Percentiles rank a stretch among this genome's conserved stretches.
phyloP scores from a whole-genome alignment of 2,113 vertebrate genomes.

The Hiodon tergisus region DNA sequence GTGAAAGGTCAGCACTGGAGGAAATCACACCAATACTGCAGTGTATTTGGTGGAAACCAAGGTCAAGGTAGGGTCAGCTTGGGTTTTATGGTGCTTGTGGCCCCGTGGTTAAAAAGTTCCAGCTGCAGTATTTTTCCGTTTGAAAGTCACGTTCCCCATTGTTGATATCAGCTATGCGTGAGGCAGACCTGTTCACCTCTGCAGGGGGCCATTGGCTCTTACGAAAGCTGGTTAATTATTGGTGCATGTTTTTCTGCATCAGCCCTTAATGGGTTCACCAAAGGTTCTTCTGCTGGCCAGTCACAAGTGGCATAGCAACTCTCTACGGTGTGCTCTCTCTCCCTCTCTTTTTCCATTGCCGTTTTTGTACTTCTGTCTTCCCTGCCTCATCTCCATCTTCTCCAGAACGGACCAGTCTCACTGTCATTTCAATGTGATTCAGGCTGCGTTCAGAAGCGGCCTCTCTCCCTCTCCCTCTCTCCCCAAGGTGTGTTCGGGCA shows the following conservation, averaged over 20 bases:
- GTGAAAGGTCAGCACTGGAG: neutral
- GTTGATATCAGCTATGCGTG: neutral
- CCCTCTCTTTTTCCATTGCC: neutral
- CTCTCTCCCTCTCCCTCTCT: neutral
- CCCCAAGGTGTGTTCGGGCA: constrained; percentile 64
- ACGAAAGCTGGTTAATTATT: constrained; percentile 14
- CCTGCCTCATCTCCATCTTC: neutral
- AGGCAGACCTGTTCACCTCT: neutral
- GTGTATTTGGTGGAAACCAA: neutral
- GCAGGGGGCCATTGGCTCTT: neutral
- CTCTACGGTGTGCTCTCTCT: neutral
- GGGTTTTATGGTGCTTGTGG: neutral
- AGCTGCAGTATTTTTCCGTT: neutral
- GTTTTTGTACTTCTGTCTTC: neutral
- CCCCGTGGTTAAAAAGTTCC: neutral
- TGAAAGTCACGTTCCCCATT: neutral
- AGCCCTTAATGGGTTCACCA: constrained; percentile 11
- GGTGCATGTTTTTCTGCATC: neutral
- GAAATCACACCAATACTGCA: neutral
- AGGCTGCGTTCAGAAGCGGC: neutral
- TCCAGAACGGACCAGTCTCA: neutral
- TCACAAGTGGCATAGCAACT: neutral
- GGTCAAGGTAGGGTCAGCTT: neutral
- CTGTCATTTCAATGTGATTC: neutral
- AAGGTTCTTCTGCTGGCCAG: neutral